Conservation (phyloP, 2,888 invertebrate species). For the Hoplodrina ambigua region DNA sequence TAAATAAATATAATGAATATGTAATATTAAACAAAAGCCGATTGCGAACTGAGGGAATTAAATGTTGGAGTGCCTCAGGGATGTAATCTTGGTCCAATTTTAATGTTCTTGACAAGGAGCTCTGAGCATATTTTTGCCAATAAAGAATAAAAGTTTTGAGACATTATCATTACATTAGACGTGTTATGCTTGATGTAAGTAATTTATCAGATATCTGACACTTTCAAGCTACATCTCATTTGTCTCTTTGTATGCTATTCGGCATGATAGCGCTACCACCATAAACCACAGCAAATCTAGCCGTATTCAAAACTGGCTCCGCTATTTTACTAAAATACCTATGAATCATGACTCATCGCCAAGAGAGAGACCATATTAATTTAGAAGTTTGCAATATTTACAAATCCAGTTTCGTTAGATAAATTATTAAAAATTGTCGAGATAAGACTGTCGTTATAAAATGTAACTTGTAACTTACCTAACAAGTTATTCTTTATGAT, state of each 20-base stretch:
- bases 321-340: not conserved
- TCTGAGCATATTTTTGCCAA: not conserved
- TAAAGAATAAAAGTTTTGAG: too few relatives aligned
- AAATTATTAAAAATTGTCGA: conserved; percentile 8
- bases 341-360: not conserved
- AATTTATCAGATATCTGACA: not conserved
- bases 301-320: not conserved
- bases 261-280: not conserved
- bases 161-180: not conserved
- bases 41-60: not conserved
- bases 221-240: not conserved
- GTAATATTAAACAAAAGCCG: not conserved
- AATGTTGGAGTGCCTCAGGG: not conserved
- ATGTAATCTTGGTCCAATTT: not conserved
- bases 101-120: not conserved
- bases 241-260: not conserved
- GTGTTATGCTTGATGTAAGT: not conserved
- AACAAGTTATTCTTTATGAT: conserved; percentile 50
- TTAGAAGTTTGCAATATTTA: not conserved
- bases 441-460: conserved; percentile 15
- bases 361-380: not conserved
- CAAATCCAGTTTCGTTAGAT: conserved; percentile 10
- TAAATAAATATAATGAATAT: not conserved
- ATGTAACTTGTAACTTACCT: conserved; percentile 30
- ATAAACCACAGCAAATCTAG: not conserved